Evolutionary conservation across 2,888 invertebrate species (phyloP).

Genomic region (Liopterus haemorrhoidalis): DNA sequence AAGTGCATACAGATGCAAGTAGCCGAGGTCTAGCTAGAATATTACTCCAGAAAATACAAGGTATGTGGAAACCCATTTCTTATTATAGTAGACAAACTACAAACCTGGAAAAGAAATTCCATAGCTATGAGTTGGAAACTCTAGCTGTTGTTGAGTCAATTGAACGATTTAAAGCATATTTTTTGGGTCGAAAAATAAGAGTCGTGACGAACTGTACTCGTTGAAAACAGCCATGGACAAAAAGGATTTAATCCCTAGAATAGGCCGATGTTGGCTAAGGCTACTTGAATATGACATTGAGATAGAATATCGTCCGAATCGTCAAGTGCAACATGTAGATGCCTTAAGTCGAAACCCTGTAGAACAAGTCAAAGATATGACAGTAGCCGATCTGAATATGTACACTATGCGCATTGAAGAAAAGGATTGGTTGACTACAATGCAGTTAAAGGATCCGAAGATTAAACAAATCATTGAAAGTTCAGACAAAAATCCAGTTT

Average conservation of each 20-base stretch:
- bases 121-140: conserved; percentile 3
- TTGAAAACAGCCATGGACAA: not conserved
- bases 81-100: conserved; percentile 24
- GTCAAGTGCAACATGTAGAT: conserved; percentile 24
- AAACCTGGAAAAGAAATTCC: conserved; percentile 7
- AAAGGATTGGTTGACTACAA: too few species aligned
- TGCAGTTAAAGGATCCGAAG: too few species aligned
- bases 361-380: not conserved
- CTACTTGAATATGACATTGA: conserved; percentile 23
- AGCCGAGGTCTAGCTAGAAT: conserved; percentile 16
- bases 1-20: too few species aligned
- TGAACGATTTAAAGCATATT: too few species aligned
- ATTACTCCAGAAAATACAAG: conserved; percentile 26
- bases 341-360: not conserved
- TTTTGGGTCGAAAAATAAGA: not conserved
- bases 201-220: not conserved
- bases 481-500: too few species aligned
- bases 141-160: conserved; percentile 3
- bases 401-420: too few species aligned
- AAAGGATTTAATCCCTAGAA: not conserved
- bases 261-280: conserved; percentile 22
- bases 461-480: too few species aligned
- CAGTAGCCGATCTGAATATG: too few species aligned
- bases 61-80: too few species aligned
- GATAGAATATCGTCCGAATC: conserved; percentile 23